These are phyloP conservation scores for Drosophila lacteicornis DNA, from an alignment of 1,140 invertebrate species.

Conservation along the genomic window DNA sequence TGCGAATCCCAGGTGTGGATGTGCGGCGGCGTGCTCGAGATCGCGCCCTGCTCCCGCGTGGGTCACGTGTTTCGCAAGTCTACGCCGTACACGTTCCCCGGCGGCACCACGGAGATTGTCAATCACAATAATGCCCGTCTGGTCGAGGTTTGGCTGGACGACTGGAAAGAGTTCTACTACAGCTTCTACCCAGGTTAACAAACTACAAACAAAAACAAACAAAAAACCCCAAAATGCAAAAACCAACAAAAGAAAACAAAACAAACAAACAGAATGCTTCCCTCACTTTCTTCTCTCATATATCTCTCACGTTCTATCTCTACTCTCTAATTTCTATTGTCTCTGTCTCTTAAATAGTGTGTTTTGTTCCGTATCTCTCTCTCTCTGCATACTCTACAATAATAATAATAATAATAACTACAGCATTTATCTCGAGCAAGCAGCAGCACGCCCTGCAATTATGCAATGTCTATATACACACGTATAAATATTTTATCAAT, in stretches of 20 bases:
- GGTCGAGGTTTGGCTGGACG: slow-evolving; percentile 98
- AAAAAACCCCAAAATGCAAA: slow-evolving; percentile 11
- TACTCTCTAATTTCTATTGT: slow-evolving; percentile 48
- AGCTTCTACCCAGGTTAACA: slow-evolving; percentile 96
- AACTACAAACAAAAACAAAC: slow-evolving; percentile 51
- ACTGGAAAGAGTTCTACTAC: slow-evolving; percentile 99
- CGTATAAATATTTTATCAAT: slow-evolving; percentile 45
- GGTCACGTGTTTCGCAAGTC: slow-evolving; percentile 99
- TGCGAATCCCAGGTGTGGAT: slow-evolving; percentile 93
- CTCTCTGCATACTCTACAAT: slow-evolving; percentile 30
- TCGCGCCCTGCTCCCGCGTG: slow-evolving; percentile 95
- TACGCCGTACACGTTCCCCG: slow-evolving; percentile 99
- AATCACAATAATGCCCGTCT: slow-evolving; percentile 99
- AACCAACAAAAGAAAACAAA: slow-evolving; percentile 37
- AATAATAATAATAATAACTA: slow-evolving; percentile 33
- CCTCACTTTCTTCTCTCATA: slow-evolving; percentile 61
- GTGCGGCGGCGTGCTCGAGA: slow-evolving; percentile 97
- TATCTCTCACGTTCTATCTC: slow-evolving; percentile 39
- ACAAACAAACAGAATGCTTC: slow-evolving; percentile 47
- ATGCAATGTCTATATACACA: slow-evolving; percentile 66
- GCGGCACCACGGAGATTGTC: slow-evolving; percentile 98
- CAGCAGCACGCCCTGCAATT: slow-evolving; percentile 69
- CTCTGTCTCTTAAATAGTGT: slow-evolving; percentile 64
- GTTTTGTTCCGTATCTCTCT: slow-evolving; percentile 61
- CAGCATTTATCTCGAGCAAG: slow-evolving; percentile 55